These are phyloP conservation scores for Ptyas mucosa DNA, from an alignment of 2,113 vertebrate species.

Conservation along the genomic window DNA sequence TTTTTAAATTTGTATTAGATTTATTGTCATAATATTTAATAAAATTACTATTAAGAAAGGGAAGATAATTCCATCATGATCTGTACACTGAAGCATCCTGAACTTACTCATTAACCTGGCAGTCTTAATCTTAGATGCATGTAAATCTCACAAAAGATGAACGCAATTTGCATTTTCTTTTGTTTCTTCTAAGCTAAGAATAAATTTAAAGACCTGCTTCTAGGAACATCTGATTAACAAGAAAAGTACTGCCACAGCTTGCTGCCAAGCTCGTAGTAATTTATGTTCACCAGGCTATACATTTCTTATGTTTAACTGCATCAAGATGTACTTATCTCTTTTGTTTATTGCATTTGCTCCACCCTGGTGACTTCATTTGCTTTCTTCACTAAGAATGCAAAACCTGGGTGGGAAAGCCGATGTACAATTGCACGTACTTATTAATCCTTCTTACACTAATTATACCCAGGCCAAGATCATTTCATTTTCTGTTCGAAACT, in stretches of 20 bases:
- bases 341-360: slow-evolving; percentile 28
- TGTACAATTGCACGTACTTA: slow-evolving; percentile 24
- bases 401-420: slow-evolving; percentile 9
- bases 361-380: slow-evolving; percentile 19
- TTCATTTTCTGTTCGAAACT: slow-evolving; percentile 45
- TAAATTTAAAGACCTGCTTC: slow-evolving; percentile 27
- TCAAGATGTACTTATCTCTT: slow-evolving; percentile 22
- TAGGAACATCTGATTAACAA: slow-evolving; percentile 14
- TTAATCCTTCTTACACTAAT: slow-evolving; percentile 53
- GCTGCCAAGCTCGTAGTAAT: neutral
- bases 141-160: neutral
- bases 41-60: neutral
- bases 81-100: neutral
- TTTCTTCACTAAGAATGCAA: slow-evolving; percentile 38
- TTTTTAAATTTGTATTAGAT: neutral
- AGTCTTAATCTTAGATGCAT: neutral
- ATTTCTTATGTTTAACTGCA: neutral
- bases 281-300: slow-evolving; percentile 14
- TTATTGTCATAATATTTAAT: neutral
- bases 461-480: slow-evolving; percentile 35
- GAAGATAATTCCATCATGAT: neutral
- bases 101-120: neutral
- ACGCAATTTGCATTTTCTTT: neutral
- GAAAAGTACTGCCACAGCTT: slow-evolving; percentile 2
- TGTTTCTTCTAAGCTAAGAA: slow-evolving; percentile 25